These are phyloP conservation scores for Trichogramma pretiosum DNA, from an alignment of 1,140 invertebrate species.

Conservation along the genomic window DNA sequence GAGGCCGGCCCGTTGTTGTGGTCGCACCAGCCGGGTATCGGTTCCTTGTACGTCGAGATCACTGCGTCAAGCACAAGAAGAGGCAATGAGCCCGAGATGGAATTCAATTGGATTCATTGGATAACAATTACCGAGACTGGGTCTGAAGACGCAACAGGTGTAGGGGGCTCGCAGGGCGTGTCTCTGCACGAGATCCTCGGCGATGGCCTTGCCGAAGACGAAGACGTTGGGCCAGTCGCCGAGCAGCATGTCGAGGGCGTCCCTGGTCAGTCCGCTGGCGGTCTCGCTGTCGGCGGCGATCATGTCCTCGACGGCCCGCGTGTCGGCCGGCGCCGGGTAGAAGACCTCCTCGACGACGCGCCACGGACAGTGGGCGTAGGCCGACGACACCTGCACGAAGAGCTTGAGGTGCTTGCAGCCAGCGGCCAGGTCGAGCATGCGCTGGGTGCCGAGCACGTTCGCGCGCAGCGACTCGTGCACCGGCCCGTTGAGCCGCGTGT, in stretches of 20 bases:
- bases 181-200: conserved; percentile 50
- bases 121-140: conserved; percentile 47
- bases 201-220: conserved; percentile 51
- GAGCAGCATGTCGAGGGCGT: conserved; percentile 35
- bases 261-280: conserved; percentile 24
- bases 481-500: conserved; percentile 79
- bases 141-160: conserved; percentile 50
- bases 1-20: conserved; percentile 63
- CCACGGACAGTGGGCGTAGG: conserved; percentile 36
- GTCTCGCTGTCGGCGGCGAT: conserved; percentile 26
- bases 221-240: conserved; percentile 52
- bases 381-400: conserved; percentile 26
- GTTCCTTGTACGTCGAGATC: conserved; percentile 62
- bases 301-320: conserved; percentile 42
- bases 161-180: conserved; percentile 44
- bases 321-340: conserved; percentile 39
- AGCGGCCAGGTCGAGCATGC: conserved; percentile 52
- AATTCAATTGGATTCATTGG: too few species aligned
- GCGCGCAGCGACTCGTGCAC: conserved; percentile 57
- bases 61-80: too few species aligned
- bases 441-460: conserved; percentile 47
- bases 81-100: too few species aligned
- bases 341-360: conserved; percentile 47
- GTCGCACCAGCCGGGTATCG: conserved; percentile 62
- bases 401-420: conserved; percentile 46